Conservation (phyloP, 1,140 invertebrate species). For the Ladona fulva region DNA sequence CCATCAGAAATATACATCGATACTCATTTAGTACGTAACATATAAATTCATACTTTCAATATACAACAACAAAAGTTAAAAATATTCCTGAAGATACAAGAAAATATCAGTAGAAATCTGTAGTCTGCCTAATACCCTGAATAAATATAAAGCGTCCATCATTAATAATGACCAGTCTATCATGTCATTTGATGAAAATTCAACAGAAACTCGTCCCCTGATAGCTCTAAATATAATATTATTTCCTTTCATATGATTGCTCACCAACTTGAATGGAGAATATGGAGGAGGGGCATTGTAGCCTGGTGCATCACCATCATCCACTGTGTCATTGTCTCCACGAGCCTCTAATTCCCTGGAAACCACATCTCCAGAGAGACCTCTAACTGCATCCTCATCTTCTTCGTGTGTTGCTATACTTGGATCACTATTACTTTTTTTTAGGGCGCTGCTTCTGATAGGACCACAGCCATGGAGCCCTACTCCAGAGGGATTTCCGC, state of each 20-base stretch:
- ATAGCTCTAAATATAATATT: too few relatives aligned
- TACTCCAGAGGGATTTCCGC: neutral
- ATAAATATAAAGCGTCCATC: too few relatives aligned
- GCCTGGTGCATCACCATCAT: conserved; percentile 33
- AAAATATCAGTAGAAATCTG: too few relatives aligned
- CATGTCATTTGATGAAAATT: too few relatives aligned
- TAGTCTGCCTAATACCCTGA: too few relatives aligned
- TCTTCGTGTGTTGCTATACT: conserved; percentile 64
- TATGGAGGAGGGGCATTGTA: conserved; percentile 64
- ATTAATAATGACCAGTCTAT: too few relatives aligned
- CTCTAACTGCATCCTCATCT: neutral
- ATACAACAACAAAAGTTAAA: too few relatives aligned
- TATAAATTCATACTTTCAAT: too few relatives aligned
- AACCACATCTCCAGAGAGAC: neutral
- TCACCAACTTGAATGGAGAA: conserved; percentile 36
- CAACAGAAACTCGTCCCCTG: too few relatives aligned
- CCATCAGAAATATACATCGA: too few relatives aligned
- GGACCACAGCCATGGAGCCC: conserved; percentile 20
- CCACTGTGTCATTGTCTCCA: conserved; percentile 20
- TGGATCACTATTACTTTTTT: conserved; percentile 78
- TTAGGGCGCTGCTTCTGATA: conserved; percentile 43
- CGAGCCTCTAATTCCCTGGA: neutral
- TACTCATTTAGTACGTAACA: too few relatives aligned
- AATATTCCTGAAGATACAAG: too few relatives aligned
- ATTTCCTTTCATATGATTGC: neutral